These are phyloP conservation scores for Cavia aperea DNA, from an alignment of 2,113 vertebrate species.

Conservation along the genomic window DNA sequence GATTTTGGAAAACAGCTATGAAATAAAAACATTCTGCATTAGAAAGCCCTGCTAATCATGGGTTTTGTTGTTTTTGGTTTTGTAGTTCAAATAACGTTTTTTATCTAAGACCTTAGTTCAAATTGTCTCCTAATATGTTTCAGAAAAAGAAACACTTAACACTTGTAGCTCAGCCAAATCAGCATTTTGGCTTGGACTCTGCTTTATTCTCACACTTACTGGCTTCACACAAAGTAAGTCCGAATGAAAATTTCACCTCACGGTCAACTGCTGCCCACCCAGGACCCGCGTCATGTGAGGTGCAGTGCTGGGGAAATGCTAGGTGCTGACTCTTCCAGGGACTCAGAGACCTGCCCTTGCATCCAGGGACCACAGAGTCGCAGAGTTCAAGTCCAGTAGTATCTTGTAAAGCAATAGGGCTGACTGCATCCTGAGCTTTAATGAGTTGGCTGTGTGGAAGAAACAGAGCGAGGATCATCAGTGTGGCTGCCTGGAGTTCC, in stretches of 20 bases:
- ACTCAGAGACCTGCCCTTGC: neutral
- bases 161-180: neutral
- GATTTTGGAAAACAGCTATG: neutral
- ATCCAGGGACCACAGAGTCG: too few relatives aligned
- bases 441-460: neutral
- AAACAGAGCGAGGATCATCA: neutral
- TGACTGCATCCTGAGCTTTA: neutral
- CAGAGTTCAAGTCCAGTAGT: neutral
- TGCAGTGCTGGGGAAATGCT: rapidly evolving
- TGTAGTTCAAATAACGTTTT: neutral
- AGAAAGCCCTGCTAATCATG: neutral
- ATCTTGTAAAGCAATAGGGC: neutral
- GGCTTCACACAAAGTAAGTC: neutral
- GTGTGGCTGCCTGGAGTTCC: neutral
- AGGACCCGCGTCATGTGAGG: rapidly evolving
- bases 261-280: neutral
- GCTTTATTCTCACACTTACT: neutral
- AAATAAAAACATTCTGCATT: neutral
- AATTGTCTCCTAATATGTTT: neutral
- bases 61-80: neutral
- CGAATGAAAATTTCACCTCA: neutral
- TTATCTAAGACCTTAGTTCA: neutral
- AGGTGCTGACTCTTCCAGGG: neutral
- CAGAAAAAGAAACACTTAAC: neutral
- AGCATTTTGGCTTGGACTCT: neutral